Base-by-base conservation (phyloP, 1,140 invertebrate species). In the Cepaea nemoralis region DNA sequence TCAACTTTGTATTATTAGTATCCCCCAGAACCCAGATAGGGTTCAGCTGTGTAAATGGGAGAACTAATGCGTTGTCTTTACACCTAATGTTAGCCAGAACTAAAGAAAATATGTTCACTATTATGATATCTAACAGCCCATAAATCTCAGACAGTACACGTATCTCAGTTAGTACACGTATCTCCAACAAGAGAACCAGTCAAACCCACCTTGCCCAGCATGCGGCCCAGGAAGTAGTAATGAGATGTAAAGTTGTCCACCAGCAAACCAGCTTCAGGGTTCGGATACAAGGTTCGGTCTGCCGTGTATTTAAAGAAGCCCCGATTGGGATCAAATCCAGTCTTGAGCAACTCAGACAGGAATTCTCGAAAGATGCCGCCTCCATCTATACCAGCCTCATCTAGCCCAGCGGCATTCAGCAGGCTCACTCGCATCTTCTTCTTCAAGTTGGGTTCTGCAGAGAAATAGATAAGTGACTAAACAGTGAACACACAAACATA, bases 341-440 rank as follows among this genome's bases (percentile, higher is more conserved):
- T 98, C 91, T 97, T 98, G 10, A 99, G 91, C 8, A 99, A 92
- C 69, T 91, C 87, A 22, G 88, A 86, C 22, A 92, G 83, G 84
- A 92, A 92, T 91, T 99, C 98, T 59, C 98, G 93, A 83, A 93
- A 94, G 85, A 99, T 95, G 1, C 98, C 94, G 22, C 97, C 97
- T 24, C 98, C 98, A 92, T 99, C 98, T 10, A 99, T 96, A 0
- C 98, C 98, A 0, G 96, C 97, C 90, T 99, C 98, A 86, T 98
- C 96, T 19, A 92, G 73, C 0, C 97, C 98, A 19, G 95, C 95
- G 37, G 94, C 94, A 88, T 98, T 99, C 35, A 98, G 94, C 77
- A 99, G 92, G 88, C 97, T 96, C 1, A 99, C 96, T 81, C 96
- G 92, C 90, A 98, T 94, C 88, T 95, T 95, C 22, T 95, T 91